Base-by-base conservation (phyloP, 2,113 vertebrate genomes). In the Choloepus hoffmanni region DNA sequence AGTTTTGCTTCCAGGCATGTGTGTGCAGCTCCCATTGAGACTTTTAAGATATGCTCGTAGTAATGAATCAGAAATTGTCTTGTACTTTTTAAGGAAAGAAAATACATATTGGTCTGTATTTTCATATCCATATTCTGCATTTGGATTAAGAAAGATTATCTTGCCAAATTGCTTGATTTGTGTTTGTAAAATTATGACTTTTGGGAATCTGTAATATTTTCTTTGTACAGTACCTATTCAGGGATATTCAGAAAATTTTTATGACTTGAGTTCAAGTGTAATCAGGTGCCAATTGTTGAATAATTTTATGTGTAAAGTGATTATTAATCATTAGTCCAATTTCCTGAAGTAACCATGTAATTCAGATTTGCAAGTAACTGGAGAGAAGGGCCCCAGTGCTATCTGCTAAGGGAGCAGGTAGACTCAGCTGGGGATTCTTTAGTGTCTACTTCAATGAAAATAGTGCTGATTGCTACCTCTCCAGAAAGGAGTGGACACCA, bases 401-500 rank as follows among this genome's bases (percentile, higher is more conserved):
- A 28, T 18, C 43, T 19, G 30, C n/a, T 0, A 15, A 26, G 58
- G 60, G 48, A 40, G 79, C 60, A 48, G 50, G 60, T 50, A 5
- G 4, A 1, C 78, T 60, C 70, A 16, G 40, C 72, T 7, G 0
- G 1, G 43, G 68, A 30, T 45, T 1, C 36, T 43, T 10, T 1
- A 33, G n/a, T 33, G 5, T 36, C 63, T 2, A 6, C 18, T 9
- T 24, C 16, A 6, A 0, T 2, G 58, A 24, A 23, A 4, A 14
- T 55, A 74, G 26, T 6, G n/a, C 50, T 15, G 63, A 10, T 4
- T 3, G 48, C 18, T 1, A 4, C 65, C 30, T n/a, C 45, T 16
- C 40, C 21, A 3, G 23, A 28, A 28, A 33, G 58, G 21, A 14
- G 15, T 9, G 9, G 24, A 14, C 19, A 18, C 7, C 21, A 60